A percentile compares a stretch with the other conserved stretches of the same genome.
Conservation (phyloP, 2,888 invertebrate genomes). For the Orchesellides sinensis region DNA sequence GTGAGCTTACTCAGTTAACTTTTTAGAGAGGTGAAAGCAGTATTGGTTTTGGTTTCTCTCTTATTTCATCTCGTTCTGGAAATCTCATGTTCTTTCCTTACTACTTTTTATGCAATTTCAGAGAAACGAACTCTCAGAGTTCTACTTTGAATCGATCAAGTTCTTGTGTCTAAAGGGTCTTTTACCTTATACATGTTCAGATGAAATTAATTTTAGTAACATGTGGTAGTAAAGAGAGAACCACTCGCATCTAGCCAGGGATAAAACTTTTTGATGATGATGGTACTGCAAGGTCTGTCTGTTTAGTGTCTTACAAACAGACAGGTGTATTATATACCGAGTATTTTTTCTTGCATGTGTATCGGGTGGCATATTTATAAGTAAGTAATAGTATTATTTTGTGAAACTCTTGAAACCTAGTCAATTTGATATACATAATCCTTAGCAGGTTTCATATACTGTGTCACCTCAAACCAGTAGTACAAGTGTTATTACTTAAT, state of each 20-base stretch:
- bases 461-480: too few relatives aligned
- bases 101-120: background rate
- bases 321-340: too few relatives aligned
- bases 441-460: too few relatives aligned
- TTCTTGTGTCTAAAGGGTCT: background rate
- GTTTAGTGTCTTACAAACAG: background rate
- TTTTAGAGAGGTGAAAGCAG: background rate
- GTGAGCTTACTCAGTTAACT: too few relatives aligned
- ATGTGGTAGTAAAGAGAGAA: slow-evolving; percentile 20
- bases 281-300: background rate
- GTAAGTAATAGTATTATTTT: too few relatives aligned
- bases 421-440: too few relatives aligned
- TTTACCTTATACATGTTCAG: slow-evolving; percentile 3
- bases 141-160: slow-evolving; percentile 2
- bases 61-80: too few relatives aligned
- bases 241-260: background rate
- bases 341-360: background rate
- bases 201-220: slow-evolving; percentile 61
- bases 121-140: background rate
- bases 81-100: background rate
- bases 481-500: too few relatives aligned
- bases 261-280: background rate
- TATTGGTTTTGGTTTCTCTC: too few relatives aligned
- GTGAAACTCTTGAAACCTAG: too few relatives aligned
- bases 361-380: too few relatives aligned